Evolutionary conservation across 1,140 invertebrate genomes (phyloP).

Genomic region (Teleogryllus occipitalis): DNA sequence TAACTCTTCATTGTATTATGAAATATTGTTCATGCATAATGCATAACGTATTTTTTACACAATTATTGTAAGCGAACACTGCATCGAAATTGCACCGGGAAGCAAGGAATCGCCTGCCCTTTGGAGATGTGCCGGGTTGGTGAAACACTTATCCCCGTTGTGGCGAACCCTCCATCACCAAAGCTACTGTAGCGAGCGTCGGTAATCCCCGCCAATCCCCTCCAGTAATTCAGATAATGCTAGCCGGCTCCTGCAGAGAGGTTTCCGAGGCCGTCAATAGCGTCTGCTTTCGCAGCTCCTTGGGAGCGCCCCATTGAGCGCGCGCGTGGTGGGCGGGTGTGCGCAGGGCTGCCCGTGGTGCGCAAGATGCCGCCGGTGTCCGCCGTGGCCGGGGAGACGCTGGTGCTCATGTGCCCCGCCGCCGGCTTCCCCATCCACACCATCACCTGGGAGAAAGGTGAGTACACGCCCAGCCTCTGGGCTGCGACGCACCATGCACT

Average conservation of each 20-base stretch:
- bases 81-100: too few species aligned
- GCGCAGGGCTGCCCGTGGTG: slow-evolving; percentile 44
- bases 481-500: not conserved
- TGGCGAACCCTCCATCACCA: too few species aligned
- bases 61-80: too few species aligned
- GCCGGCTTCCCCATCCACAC: slow-evolving; percentile 46
- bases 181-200: too few species aligned
- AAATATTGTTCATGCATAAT: too few species aligned
- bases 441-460: slow-evolving; percentile 48
- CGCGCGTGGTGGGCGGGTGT: too few species aligned
- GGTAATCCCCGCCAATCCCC: not conserved
- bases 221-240: not conserved
- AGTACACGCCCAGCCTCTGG: not conserved
- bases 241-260: not conserved
- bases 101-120: too few species aligned
- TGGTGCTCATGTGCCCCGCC: slow-evolving; percentile 46
- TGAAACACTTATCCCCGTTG: too few species aligned
- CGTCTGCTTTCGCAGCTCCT: not conserved
- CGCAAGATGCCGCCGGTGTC: slow-evolving; percentile 46
- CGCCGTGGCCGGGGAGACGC: slow-evolving; percentile 43
- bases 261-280: not conserved
- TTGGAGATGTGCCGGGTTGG: too few species aligned
- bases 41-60: too few species aligned
- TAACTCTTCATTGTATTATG: too few species aligned
- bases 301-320: too few species aligned